Evolutionary conservation across 2,888 invertebrate species (phyloP).

Genomic region (Oscheius onirici): DNA sequence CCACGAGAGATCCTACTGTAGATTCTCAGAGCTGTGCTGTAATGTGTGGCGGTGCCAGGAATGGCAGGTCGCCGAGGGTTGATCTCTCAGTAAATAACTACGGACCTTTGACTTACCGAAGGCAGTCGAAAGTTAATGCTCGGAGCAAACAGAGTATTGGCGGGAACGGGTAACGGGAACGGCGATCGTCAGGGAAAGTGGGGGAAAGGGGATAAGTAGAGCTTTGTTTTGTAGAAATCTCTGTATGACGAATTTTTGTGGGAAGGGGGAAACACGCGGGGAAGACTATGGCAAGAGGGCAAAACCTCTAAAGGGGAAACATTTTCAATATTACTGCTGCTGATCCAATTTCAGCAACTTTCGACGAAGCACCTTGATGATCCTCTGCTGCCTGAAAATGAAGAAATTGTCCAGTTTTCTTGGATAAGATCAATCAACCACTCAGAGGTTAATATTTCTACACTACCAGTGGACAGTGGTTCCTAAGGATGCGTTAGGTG

Average conservation of each 20-base stretch:
- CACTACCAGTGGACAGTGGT: neutral
- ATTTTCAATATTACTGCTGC: neutral
- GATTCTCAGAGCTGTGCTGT: slow-evolving; percentile 13
- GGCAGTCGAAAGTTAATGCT: slow-evolving; percentile 29
- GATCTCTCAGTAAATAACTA: slow-evolving; percentile 15
- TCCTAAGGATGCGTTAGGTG: slow-evolving; percentile 1
- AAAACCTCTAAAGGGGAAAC: neutral
- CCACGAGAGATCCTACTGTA: neutral
- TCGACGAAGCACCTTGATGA: slow-evolving; percentile 64
- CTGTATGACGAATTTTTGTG: slow-evolving; percentile 26
- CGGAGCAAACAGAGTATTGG: slow-evolving; percentile 7
- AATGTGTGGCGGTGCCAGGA: slow-evolving; percentile 24
- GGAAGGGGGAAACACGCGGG: neutral
- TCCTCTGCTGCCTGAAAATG: slow-evolving; percentile 63
- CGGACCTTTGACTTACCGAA: slow-evolving; percentile 31
- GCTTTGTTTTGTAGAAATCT: slow-evolving; percentile 6
- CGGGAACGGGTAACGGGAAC: slow-evolving; percentile 25
- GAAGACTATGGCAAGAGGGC: slow-evolving; percentile 2
- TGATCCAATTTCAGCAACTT: slow-evolving; percentile 60
- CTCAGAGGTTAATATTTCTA: neutral
- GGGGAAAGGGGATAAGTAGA: slow-evolving; percentile 24
- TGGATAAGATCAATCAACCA: neutral
- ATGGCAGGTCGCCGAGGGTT: slow-evolving; percentile 30
- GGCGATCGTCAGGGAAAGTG: slow-evolving; percentile 19
- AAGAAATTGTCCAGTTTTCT: neutral